phyloP scores from a whole-genome alignment of 2,113 vertebrate species.

The Murina feae region DNA sequence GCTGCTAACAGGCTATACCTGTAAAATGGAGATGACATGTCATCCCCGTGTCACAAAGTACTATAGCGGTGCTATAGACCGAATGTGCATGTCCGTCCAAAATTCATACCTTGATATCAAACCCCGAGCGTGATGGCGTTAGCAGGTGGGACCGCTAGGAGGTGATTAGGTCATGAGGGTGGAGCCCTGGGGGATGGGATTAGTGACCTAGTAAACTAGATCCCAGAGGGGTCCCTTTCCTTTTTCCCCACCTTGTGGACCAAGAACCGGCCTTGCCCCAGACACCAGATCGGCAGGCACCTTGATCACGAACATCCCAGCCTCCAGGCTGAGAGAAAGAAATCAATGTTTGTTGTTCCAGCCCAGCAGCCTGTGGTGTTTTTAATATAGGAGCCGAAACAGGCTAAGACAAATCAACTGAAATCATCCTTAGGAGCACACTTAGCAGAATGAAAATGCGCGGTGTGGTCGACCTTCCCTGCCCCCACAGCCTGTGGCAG shows the following conservation, averaged over 20 bases:
- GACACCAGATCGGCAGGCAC: neutral
- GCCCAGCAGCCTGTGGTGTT: neutral
- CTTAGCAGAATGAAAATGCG: neutral
- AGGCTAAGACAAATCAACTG: neutral
- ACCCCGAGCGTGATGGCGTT: neutral
- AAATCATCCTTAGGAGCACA: rapidly evolving
- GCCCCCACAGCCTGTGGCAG: neutral
- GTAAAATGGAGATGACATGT: too few relatives aligned
- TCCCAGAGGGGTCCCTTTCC: neutral
- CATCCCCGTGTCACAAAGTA: too few relatives aligned
- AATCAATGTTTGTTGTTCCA: neutral
- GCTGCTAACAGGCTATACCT: rapidly evolving
- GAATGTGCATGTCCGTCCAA: too few relatives aligned
- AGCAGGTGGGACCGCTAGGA: neutral
- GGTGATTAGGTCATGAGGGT: neutral
- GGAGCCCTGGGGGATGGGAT: neutral
- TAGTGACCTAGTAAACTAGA: neutral
- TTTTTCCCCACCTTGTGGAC: neutral
- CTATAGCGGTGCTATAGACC: too few relatives aligned
- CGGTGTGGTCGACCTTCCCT: rapidly evolving
- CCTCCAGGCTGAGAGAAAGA: neutral
- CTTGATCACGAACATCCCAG: neutral
- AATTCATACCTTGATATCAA: too few relatives aligned
- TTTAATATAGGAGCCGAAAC: neutral
- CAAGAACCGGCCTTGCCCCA: neutral